Conservation (phyloP, 2,797 vertebrate species). For the Enteromius anoplus region DNA sequence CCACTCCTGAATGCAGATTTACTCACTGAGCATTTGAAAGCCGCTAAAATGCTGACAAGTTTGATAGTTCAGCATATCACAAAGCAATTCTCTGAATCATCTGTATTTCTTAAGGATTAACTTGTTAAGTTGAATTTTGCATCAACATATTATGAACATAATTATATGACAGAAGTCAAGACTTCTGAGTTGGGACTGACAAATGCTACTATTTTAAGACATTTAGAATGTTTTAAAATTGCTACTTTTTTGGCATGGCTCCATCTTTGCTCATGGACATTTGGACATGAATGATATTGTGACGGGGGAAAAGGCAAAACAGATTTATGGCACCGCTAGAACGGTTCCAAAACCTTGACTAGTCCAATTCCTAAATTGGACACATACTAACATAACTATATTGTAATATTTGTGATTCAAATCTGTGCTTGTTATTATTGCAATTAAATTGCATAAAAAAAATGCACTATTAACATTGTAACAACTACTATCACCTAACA, state of each 20-base stretch:
- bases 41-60: neutral
- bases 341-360: neutral
- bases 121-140: neutral
- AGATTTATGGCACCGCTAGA: neutral
- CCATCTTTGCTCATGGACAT: neutral
- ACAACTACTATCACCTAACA: too few relatives aligned
- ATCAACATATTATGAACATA: neutral
- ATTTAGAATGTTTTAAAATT: neutral
- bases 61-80: neutral
- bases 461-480: too few relatives aligned
- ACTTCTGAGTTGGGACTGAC: neutral
- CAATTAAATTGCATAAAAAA: too few relatives aligned
- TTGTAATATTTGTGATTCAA: too few relatives aligned
- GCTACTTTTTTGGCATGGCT: neutral
- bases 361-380: too few relatives aligned
- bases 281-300: neutral
- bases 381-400: too few relatives aligned
- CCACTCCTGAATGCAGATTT: conserved; percentile 2
- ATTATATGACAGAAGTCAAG: neutral
- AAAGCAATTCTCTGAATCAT: neutral
- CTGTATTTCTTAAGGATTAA: neutral
- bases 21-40: neutral
- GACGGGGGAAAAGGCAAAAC: neutral
- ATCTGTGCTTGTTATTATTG: too few relatives aligned
- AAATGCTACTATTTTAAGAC: neutral